Percentiles rank a stretch among this genome's conserved stretches.
Evolutionary conservation across 2,888 invertebrate genomes (phyloP).

Genomic region (Patella ulyssiponensis): DNA sequence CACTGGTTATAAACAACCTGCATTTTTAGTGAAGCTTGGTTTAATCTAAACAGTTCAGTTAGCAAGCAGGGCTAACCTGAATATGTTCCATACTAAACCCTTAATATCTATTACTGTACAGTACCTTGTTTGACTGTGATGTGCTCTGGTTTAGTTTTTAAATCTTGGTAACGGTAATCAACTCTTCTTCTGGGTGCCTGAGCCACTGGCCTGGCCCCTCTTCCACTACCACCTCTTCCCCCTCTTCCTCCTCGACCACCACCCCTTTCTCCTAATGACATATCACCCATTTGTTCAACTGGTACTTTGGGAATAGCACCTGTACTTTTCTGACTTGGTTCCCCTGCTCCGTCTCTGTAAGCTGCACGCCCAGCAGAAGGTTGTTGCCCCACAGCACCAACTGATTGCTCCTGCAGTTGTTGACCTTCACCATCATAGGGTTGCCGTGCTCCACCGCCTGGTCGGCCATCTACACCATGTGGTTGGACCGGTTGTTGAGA

Average conservation of each 20-base stretch:
- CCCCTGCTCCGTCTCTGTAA: slow-evolving; percentile 58
- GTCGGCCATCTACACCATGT: too few species aligned
- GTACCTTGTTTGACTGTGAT: slow-evolving; percentile 51
- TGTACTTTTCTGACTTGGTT: slow-evolving; percentile 53
- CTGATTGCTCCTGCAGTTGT: slow-evolving; percentile 33
- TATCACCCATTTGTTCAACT: slow-evolving; percentile 45
- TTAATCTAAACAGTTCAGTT: too few species aligned
- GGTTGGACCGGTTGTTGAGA: too few species aligned
- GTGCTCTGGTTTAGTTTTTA: slow-evolving; percentile 53
- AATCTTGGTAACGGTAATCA: slow-evolving; percentile 40
- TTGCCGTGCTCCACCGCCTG: too few species aligned
- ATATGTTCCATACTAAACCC: too few species aligned
- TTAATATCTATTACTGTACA: too few species aligned
- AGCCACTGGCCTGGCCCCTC: too few species aligned
- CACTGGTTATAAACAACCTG: too few species aligned
- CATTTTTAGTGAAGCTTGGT: too few species aligned
- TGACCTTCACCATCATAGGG: not conserved
- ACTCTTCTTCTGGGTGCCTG: slow-evolving; percentile 26
- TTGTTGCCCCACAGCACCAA: slow-evolving; percentile 44
- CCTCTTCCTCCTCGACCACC: slow-evolving; percentile 18
- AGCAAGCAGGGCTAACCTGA: too few species aligned
- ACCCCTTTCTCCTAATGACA: slow-evolving; percentile 49
- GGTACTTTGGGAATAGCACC: slow-evolving; percentile 44
- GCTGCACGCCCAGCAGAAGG: slow-evolving; percentile 59
- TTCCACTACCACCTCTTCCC: too few species aligned